Conservation (phyloP, 1,140 invertebrate genomes). For the Battus philenor region DNA sequence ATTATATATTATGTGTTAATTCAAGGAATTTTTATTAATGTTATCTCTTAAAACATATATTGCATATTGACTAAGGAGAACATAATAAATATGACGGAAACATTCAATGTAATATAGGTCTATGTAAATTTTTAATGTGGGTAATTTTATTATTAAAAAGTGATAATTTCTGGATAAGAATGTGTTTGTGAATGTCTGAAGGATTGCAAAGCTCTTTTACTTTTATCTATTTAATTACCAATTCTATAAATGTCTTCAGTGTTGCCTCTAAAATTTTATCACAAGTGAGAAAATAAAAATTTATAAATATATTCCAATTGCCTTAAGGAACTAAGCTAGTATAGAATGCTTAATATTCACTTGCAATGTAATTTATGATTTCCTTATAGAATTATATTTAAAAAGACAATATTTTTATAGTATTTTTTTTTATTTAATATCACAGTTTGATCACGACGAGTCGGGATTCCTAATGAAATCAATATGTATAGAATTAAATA, state of each 20-base stretch:
- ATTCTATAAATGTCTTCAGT: no score
- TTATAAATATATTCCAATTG: conserved; percentile 22
- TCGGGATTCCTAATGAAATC: conserved; percentile 23
- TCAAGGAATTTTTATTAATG: no score
- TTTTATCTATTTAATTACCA: no score
- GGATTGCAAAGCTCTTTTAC: no score
- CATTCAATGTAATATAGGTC: no score
- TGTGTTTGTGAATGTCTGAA: no score
- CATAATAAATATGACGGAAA: no score
- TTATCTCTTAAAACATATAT: no score
- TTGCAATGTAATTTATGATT: conserved; percentile 16
- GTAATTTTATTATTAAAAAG: no score
- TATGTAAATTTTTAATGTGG: no score
- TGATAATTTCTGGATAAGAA: no score
- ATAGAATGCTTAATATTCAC: conserved; percentile 16
- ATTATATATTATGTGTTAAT: no score
- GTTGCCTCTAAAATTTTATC: conserved; percentile 1
- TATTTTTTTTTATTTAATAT: conserved; percentile 48
- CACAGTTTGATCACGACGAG: conserved; percentile 24
- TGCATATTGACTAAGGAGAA: conserved; percentile 50
- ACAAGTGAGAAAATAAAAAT: background rate
- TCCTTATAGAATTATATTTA: conserved; percentile 33
- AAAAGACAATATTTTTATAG: conserved; percentile 62
- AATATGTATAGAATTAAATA: conserved; percentile 36
- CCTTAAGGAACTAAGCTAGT: conserved; percentile 16